Base-by-base conservation (phyloP, 2,888 invertebrate genomes). In the Sarcophaga carnaria region DNA sequence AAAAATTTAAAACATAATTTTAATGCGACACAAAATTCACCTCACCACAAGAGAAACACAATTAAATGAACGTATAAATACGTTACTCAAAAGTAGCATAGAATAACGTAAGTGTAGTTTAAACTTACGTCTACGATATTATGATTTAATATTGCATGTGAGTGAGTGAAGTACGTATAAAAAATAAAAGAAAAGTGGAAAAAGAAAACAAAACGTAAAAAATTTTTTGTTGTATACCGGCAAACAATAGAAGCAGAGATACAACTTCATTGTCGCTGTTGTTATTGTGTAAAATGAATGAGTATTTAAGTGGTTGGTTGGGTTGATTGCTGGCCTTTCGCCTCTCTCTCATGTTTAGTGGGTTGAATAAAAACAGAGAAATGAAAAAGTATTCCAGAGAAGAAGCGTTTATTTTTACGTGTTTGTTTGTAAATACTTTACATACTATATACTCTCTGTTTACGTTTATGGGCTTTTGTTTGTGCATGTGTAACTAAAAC, bases 1-100 rank as follows among this genome's bases (percentile, higher is more conserved):
- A 64, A 71, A 70, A 12, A 37, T n/a, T 67, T 45, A 63, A 67
- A 83, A 70, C 45, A 63, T 79, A 72, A 71, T 64, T 83, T 37
- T 37, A 8, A 37, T 10, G 54, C 75, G 64, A 37, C 67, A 78
- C 62, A 72, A 63, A 66, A 27, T 47, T 67, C 78, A 83, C 85
- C 69, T 78, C 77, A 63, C 6, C 54, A 64, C 37, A 3, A 4
- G 11, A 20, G 22, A 62, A 11, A 17, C 10, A 11, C 5, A 12
- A 49, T 1, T 10, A n/a, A 62, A 37, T 37, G 37, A 37, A 37
- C 37, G 1, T 37, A 1, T 37, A 8, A 0, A 37, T 37, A 37
- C 2, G 37, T 37, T 37, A 10, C 37, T 37, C 8, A 2, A n/a
- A 37, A 27, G 14, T 37, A 67, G 45, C 17, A 67, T n/a, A 45